Percentiles rank a stretch among this genome's conserved stretches.
These are phyloP conservation scores for Argyrosomus regius DNA, from an alignment of 2,797 vertebrate genomes.

Conservation along the genomic window DNA sequence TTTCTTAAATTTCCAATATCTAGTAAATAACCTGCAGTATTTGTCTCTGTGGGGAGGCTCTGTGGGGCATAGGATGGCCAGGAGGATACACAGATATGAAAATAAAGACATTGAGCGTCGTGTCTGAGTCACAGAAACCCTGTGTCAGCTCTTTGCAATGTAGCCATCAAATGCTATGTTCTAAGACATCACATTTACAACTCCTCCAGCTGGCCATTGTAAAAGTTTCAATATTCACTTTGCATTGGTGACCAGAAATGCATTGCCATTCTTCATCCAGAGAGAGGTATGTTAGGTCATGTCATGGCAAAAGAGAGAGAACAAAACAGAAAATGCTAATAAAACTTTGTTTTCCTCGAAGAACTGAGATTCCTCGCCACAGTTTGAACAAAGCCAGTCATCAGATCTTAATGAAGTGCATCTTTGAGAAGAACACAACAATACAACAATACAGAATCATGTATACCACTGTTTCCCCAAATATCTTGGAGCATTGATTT, in stretches of 20 bases:
- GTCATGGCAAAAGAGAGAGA: not conserved
- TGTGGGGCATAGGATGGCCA: constrained; percentile 4
- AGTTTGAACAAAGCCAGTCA: no score
- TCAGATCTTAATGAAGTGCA: no score
- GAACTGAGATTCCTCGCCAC: no score
- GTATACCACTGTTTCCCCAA: no score
- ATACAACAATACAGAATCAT: no score
- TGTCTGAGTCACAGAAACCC: constrained; percentile 17
- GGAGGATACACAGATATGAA: constrained; percentile 30
- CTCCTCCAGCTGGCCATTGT: constrained; percentile 13
- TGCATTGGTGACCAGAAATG: not conserved
- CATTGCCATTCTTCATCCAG: not conserved
- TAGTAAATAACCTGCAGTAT: constrained; percentile 37
- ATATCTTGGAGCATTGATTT: no score
- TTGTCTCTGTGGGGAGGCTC: constrained; percentile 19
- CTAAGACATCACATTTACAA: constrained; percentile 33
- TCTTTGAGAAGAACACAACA: no score
- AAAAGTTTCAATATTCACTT: constrained; percentile 33
- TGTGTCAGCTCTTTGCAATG: constrained; percentile 36
- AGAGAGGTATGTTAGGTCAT: not conserved
- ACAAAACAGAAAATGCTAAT: not conserved
- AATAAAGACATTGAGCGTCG: constrained; percentile 29
- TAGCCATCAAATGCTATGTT: constrained; percentile 21
- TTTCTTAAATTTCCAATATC: constrained; percentile 34
- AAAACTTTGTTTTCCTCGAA: not conserved